Percentiles rank a stretch among this genome's conserved stretches.
These are phyloP conservation scores for Callipepla squamata DNA, from an alignment of 2,113 vertebrate species.

Conservation along the genomic window DNA sequence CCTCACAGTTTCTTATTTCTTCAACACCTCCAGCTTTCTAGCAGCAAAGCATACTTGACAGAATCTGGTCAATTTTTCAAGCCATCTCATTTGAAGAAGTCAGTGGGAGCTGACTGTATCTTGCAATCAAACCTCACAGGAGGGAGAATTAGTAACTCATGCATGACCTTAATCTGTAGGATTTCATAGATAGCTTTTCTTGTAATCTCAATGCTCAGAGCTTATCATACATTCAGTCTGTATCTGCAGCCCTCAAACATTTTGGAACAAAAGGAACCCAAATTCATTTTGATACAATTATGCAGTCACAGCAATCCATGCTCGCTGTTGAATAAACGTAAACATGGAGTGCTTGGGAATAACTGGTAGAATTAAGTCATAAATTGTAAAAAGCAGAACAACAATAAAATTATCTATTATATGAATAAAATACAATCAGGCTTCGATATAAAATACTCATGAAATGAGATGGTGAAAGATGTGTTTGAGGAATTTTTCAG, in stretches of 20 bases:
- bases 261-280: constrained; percentile 34
- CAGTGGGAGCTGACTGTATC: constrained; percentile 15
- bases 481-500: background rate
- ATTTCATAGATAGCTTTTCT: constrained; percentile 35
- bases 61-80: constrained; percentile 50
- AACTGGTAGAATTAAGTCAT: background rate
- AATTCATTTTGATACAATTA: constrained; percentile 35
- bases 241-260: constrained; percentile 23
- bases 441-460: background rate
- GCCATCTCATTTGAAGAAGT: constrained; percentile 39
- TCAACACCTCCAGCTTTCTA: constrained; percentile 12
- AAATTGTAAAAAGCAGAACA: background rate
- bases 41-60: background rate
- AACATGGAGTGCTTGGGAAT: constrained; percentile 24
- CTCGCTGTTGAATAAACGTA: constrained; percentile 44
- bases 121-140: constrained; percentile 24
- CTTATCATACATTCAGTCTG: background rate
- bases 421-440: background rate
- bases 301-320: background rate
- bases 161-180: constrained; percentile 45
- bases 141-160: constrained; percentile 41
- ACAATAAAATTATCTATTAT: background rate
- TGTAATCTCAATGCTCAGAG: constrained; percentile 16
- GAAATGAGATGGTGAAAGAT: background rate
- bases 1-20: background rate